Conservation (phyloP, 2,113 vertebrate genomes). For the Tichodroma muraria region DNA sequence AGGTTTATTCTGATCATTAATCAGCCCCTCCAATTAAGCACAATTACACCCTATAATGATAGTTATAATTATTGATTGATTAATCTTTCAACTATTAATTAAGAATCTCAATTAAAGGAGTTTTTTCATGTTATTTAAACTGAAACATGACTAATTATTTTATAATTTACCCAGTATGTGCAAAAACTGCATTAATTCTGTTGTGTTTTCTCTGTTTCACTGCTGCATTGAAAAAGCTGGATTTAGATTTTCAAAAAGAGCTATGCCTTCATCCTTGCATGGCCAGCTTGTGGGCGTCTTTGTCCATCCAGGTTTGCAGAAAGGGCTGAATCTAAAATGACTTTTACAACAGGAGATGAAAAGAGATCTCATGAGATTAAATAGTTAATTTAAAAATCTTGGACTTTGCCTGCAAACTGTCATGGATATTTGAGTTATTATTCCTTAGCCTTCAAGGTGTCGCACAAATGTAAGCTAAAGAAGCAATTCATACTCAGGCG, state of each 20-base stretch:
- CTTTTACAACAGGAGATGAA: not conserved
- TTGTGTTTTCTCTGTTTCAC: slow-evolving; percentile 27
- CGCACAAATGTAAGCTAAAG: not conserved
- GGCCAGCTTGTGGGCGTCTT: not conserved
- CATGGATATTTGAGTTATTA: not conserved
- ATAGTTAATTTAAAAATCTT: not conserved
- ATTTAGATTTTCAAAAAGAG: not conserved
- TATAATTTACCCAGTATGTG: slow-evolving; percentile 62
- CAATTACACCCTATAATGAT: slow-evolving; percentile 75
- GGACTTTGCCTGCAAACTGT: not conserved
- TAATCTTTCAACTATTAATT: slow-evolving; percentile 78
- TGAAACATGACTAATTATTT: slow-evolving; percentile 73
- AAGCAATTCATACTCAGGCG: not conserved
- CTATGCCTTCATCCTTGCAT: not conserved
- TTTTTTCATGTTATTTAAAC: slow-evolving; percentile 70
- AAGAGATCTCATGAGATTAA: not conserved
- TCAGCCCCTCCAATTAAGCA: slow-evolving; percentile 73
- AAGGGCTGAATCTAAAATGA: not conserved
- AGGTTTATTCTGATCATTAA: slow-evolving; percentile 73
- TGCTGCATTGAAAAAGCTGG: not conserved
- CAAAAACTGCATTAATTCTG: slow-evolving; percentile 36
- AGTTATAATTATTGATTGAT: slow-evolving; percentile 79
- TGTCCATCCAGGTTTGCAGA: not conserved
- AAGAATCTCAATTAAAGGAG: slow-evolving; percentile 71
- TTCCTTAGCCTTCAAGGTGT: not conserved